These are phyloP conservation scores for Mimachlamys varia DNA, from an alignment of 2,888 invertebrate genomes.

Conservation along the genomic window DNA sequence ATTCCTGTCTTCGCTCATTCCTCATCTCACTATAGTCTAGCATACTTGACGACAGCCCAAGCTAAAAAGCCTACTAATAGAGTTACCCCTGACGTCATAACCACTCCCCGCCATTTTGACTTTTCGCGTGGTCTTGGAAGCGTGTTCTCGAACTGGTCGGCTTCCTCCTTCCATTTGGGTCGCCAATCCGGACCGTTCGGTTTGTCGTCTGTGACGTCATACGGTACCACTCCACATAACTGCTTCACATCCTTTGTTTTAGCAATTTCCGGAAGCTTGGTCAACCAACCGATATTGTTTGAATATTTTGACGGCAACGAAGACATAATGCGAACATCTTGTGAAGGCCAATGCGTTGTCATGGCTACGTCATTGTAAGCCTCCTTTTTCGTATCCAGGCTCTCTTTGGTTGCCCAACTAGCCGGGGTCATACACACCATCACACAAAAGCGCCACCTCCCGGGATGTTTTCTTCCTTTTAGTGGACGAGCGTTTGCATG, in stretches of 20 bases:
- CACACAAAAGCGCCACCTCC: constrained; percentile 71
- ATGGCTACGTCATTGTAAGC: constrained; percentile 62
- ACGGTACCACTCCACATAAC: constrained; percentile 59
- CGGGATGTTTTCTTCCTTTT: constrained; percentile 58
- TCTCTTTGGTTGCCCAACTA: constrained; percentile 68
- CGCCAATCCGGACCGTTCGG: constrained; percentile 57
- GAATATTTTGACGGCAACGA: constrained; percentile 53
- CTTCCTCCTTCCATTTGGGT: constrained; percentile 37
- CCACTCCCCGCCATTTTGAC: not conserved
- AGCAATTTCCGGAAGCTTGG: constrained; percentile 59
- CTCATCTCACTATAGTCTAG: not conserved
- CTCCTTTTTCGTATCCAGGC: constrained; percentile 62
- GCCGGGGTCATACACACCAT: constrained; percentile 76
- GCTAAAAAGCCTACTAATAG: not conserved
- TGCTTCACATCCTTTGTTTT: constrained; percentile 59
- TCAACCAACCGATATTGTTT: constrained; percentile 49
- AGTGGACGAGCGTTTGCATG: constrained; percentile 74
- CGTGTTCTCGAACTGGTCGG: not conserved
- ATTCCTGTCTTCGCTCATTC: too few species aligned
- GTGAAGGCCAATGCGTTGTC: constrained; percentile 73
- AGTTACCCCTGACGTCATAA: not conserved
- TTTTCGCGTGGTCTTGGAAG: not conserved
- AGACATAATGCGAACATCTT: constrained; percentile 58
- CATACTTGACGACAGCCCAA: not conserved
- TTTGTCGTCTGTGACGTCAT: constrained; percentile 65